Evolutionary conservation across 2,797 vertebrate genomes (phyloP).

Genomic region (Muraenolepis orangiensis): DNA sequence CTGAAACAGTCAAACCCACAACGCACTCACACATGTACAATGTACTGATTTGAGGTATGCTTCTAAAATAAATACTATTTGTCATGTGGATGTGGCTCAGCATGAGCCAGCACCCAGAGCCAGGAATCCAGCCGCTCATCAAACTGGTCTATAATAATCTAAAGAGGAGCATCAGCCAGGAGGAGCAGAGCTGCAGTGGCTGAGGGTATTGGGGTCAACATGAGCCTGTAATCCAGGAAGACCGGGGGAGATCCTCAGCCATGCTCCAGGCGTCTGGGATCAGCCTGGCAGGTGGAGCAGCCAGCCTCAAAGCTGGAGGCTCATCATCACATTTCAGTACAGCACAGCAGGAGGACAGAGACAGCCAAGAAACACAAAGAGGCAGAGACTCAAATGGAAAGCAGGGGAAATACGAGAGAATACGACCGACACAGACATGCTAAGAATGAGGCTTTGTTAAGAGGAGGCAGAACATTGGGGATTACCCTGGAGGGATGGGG

Average conservation of each 20-base stretch:
- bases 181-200: constrained; percentile 47
- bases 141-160: constrained; percentile 44
- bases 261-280: constrained; percentile 14
- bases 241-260: constrained; percentile 19
- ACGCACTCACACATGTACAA: neutral
- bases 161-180: constrained; percentile 37
- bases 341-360: constrained; percentile 7
- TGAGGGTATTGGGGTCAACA: constrained; percentile 52
- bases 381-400: constrained; percentile 13
- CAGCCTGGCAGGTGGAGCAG: constrained; percentile 12
- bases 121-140: constrained; percentile 30
- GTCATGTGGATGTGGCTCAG: neutral
- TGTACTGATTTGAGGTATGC: neutral
- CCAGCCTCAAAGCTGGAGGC: constrained; percentile 23
- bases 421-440: constrained; percentile 35
- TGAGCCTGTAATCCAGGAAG: constrained; percentile 59
- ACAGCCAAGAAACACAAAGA: neutral
- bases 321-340: constrained; percentile 43
- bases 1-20: constrained; percentile 3
- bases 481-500: too few relatives aligned
- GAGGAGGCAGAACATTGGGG: constrained; percentile 35
- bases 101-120: constrained; percentile 27
- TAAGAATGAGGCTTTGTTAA: constrained; percentile 29
- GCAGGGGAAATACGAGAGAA: constrained; percentile 4
- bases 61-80: neutral